Evolutionary conservation across 1,140 invertebrate genomes (phyloP), one percentile per base, ranked within the genome.

Genomic region (Scylla paramamosain): DNA sequence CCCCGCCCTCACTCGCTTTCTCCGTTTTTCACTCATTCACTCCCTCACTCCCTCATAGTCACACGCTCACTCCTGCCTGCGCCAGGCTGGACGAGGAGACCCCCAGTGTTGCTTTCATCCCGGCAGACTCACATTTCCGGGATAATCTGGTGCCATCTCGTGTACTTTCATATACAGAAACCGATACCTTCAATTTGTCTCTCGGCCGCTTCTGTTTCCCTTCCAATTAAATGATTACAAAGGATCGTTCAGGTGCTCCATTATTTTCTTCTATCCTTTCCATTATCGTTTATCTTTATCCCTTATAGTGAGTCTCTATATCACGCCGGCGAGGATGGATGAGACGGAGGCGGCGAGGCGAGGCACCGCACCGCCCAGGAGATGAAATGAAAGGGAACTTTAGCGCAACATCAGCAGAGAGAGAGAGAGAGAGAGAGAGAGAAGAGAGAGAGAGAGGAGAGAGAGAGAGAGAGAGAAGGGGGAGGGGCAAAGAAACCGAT

Each of bases 331-430:
- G 10, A 77, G n/a, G 25, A n/a, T 77, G 67, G 67, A n/a, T 77
- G 25, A 77, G 16, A n/a, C 12, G 67, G 67, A n/a, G 67, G 25
- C 67, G 67, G 67, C 6, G n/a, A 20, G 67, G n/a, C 20, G 67
- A 0, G 20, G 25, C 4, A n/a, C 20, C 20, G 20, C 20, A 77
- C n/a, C 3, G 67, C 12, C 12, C 4, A 77, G 4, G 67, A 77
- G 25, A 77, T 77, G 67, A 77, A n/a, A 77, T 77, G 67, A 77
- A n/a, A 77, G 67, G n/a, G n/a, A 77, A 77, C 67, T 77, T 77
- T 77, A n/a, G 67, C 0, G 67, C 67, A 77, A 77, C 12, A 77
- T 77, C 67, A 77, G 67, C 67, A 77, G 10, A n/a, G n/a, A 77
- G 67, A 77, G 67, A 77, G 67, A 77, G 20, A 77, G 67, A 77